These are phyloP conservation scores for Hydropsyche betteni DNA, from an alignment of 2,888 invertebrate species.

Conservation along the genomic window DNA sequence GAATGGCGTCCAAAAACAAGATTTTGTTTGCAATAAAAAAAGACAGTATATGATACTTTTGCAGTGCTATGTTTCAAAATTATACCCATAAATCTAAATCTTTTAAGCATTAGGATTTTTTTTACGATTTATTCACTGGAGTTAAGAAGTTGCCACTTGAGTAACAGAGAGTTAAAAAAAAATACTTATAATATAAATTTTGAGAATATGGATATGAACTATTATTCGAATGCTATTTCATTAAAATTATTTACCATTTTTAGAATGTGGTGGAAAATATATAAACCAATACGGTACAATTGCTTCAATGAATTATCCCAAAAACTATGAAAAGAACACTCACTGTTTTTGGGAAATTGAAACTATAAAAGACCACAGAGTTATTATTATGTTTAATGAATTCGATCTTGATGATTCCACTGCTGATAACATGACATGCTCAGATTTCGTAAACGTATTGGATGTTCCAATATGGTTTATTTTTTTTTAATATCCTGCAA, in stretches of 20 bases:
- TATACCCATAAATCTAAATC: too few relatives aligned
- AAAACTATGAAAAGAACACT: conserved; percentile 76
- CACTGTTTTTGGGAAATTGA: conserved; percentile 83
- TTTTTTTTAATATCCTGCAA: background rate
- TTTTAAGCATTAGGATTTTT: too few relatives aligned
- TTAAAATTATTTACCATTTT: too few relatives aligned
- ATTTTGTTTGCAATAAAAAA: too few relatives aligned
- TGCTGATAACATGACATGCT: background rate
- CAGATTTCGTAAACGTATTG: background rate
- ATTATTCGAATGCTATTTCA: background rate
- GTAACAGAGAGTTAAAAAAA: too few relatives aligned
- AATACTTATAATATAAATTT: too few relatives aligned
- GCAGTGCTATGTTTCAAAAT: too few relatives aligned
- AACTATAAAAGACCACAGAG: conserved; percentile 72
- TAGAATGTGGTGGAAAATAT: conserved; percentile 23
- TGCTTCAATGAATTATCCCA: conserved; percentile 84
- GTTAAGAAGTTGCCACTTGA: too few relatives aligned
- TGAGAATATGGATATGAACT: too few relatives aligned
- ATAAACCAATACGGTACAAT: conserved; percentile 67
- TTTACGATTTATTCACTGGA: too few relatives aligned
- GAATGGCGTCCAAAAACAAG: too few relatives aligned
- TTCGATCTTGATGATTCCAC: conserved; percentile 3
- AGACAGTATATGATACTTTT: too few relatives aligned
- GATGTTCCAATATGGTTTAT: background rate
- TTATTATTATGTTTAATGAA: conserved; percentile 70